Conservation (phyloP, 2,888 invertebrate species). For the Melangyna quadrimaculata region DNA sequence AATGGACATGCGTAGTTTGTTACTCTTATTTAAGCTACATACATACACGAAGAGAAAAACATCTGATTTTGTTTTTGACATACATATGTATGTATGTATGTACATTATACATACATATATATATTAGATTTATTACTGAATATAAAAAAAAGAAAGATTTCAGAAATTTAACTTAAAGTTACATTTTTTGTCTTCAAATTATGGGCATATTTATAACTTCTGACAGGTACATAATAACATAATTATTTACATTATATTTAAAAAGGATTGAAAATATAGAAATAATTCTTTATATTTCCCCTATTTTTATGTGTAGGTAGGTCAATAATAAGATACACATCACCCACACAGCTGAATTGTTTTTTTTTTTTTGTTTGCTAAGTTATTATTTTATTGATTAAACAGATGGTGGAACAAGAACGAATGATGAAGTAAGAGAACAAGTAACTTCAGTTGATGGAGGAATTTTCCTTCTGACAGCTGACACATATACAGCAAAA, state of each 20-base stretch:
- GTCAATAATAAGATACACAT: neutral
- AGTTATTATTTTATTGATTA: slow-evolving; percentile 12
- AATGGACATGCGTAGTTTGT: neutral
- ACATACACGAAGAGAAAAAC: neutral
- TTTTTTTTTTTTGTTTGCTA: neutral
- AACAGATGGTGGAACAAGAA: neutral
- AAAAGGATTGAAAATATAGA: neutral
- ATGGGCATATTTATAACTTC: too few relatives aligned
- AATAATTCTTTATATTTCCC: too few relatives aligned
- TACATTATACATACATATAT: too few relatives aligned
- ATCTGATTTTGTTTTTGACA: slow-evolving; percentile 8
- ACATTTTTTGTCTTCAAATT: too few relatives aligned
- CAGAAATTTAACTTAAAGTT: too few relatives aligned
- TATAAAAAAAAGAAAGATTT: too few relatives aligned
- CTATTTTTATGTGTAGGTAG: neutral
- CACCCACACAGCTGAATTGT: neutral
- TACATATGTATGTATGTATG: too few relatives aligned
- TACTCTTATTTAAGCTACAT: neutral
- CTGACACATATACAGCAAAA: neutral
- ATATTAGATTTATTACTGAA: too few relatives aligned
- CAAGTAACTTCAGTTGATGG: neutral
- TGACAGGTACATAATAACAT: too few relatives aligned
- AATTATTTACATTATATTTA: neutral
- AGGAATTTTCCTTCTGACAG: neutral
- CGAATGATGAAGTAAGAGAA: slow-evolving; percentile 1